Conservation (phyloP, 2,888 invertebrate species). For the Cephalotes varians region DNA sequence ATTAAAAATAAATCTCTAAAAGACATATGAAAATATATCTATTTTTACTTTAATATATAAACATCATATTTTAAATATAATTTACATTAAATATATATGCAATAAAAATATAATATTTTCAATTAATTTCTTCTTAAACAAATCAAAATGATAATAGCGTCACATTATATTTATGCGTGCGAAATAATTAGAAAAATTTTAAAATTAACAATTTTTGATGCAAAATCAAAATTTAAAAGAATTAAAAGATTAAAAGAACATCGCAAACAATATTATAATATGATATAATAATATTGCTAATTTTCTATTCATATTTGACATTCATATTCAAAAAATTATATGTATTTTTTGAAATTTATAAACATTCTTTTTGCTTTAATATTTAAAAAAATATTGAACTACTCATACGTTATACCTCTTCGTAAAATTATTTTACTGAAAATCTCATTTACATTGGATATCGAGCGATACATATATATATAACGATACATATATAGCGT, state of each 20-base stretch:
- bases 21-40: slow-evolving; percentile 1
- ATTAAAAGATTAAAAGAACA: neutral
- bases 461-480: too few species aligned
- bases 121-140: neutral
- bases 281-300: neutral
- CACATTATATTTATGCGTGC: neutral
- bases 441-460: slow-evolving; percentile 17
- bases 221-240: neutral
- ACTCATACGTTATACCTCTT: neutral
- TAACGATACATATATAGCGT: neutral
- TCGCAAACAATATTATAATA: neutral
- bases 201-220: neutral
- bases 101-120: neutral
- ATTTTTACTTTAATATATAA: neutral
- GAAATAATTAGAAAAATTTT: neutral
- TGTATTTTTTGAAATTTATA: neutral
- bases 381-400: neutral
- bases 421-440: slow-evolving; percentile 23
- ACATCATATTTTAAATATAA: neutral
- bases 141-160: neutral
- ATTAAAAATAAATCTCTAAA: neutral
- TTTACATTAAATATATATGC: neutral
- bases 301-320: neutral
- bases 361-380: neutral
- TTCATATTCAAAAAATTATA: neutral